Base-by-base conservation (phyloP, 2,888 invertebrate species). In the Serripes groenlandicus region DNA sequence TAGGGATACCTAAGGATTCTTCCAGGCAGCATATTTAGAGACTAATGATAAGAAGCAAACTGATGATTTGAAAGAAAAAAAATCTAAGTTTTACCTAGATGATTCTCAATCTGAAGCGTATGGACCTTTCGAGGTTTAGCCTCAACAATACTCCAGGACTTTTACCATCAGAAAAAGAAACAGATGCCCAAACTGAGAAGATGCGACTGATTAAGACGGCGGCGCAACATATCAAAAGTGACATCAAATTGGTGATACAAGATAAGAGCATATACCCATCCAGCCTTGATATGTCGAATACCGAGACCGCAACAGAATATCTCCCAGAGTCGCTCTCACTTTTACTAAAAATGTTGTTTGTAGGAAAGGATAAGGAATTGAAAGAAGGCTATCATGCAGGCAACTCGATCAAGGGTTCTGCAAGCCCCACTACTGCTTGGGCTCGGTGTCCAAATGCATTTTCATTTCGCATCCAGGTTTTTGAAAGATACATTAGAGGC, bases 381-480 rank as follows among this genome's bases (percentile, higher is more conserved):
- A 90, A 87, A 73, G 28, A 81, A 18, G 78, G 79, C 15, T 77
- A 81, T 90, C 23, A 75, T 85, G 66, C 88, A 89, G 42, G 85
- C 88, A 28, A 54, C 78, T 28, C 54, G 88, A 32, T 88, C 90
- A 52, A 66, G 85, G 42, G 66, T 72, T 11, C n/a, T 90, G 0
- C 49, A 89, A 34, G 78, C 89, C 26, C 89, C 89, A 35, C 66
- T 90, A 5, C 88, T 87, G 66, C 18, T 90, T 18, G 89, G 86
- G 3, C 72, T 90, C 5, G 89, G 77, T 28, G 78, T 90, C 0
- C 89, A 90, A 73, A n/a, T 90, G 52, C 89, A 89, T 62, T 86
- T 89, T 58, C 85, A 82, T n/a, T 89, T 78, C 75, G 78, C 64
- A 9, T 90, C 90, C 18, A 81, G 70, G 42, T 88, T 81, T 75